A percentile compares a stretch with the other conserved stretches of the same genome.
These are phyloP conservation scores for Atta texana DNA, from an alignment of 1,140 invertebrate genomes.

Conservation along the genomic window DNA sequence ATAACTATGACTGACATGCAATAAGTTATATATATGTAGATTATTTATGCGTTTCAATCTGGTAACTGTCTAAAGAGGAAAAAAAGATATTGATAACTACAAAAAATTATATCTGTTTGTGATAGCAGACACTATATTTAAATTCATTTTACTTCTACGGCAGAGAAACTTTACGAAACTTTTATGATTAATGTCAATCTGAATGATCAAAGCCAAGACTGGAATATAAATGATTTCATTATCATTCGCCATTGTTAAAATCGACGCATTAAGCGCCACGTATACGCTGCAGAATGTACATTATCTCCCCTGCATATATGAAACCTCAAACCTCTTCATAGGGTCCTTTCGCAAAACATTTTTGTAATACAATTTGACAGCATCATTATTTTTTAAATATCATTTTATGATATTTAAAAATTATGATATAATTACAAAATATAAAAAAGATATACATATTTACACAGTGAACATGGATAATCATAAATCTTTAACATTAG, in stretches of 20 bases:
- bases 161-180: constrained; percentile 3
- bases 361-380: neutral
- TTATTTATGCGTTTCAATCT: neutral
- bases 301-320: constrained; percentile 8
- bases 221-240: constrained; percentile 31
- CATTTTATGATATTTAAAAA: neutral
- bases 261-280: constrained; percentile 30
- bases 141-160: neutral
- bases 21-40: neutral
- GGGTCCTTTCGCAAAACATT: neutral
- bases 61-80: neutral
- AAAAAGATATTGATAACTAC: neutral
- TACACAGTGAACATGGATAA: neutral
- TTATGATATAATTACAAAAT: neutral
- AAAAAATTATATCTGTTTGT: neutral
- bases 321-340: neutral
- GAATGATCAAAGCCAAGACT: constrained; percentile 25
- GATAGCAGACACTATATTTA: neutral
- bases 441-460: neutral
- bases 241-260: constrained; percentile 36
- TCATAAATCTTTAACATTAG: neutral
- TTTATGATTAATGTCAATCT: constrained; percentile 19
- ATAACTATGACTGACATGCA: neutral
- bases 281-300: constrained; percentile 26
- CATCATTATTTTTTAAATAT: constrained; percentile 1